Percentiles rank a stretch among this genome's conserved stretches.
Conservation (phyloP, 2,888 invertebrate species). For the Drosophila greeni region DNA sequence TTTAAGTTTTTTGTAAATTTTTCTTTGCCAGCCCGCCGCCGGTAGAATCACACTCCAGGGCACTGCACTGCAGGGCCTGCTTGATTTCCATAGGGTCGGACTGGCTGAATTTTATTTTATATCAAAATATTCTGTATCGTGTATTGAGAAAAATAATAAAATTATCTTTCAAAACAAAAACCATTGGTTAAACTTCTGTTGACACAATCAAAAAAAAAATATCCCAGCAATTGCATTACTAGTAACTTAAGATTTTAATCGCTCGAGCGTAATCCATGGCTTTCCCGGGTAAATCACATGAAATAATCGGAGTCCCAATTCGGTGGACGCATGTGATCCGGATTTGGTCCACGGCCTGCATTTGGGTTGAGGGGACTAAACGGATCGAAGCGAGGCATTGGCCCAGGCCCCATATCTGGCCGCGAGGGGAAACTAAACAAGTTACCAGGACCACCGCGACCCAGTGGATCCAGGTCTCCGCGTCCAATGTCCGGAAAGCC, state of each 20-base stretch:
- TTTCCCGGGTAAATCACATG: constrained; percentile 58
- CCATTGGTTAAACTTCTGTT: not conserved
- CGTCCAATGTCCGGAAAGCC: constrained; percentile 82
- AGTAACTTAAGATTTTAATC: constrained; percentile 26
- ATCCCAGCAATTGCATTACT: not conserved
- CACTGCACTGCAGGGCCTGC: no score
- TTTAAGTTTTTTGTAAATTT: constrained; percentile 52
- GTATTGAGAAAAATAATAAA: constrained; percentile 60
- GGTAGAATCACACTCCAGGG: not conserved
- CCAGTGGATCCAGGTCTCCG: constrained; percentile 88
- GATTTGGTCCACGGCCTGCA: constrained; percentile 79
- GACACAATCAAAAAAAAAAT: not conserved
- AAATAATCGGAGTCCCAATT: constrained; percentile 79
- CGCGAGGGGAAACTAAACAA: constrained; percentile 66
- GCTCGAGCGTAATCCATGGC: not conserved
- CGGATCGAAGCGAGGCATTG: constrained; percentile 84
- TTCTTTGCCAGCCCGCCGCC: constrained; percentile 13
- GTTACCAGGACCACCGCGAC: constrained; percentile 78
- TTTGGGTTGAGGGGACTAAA: constrained; percentile 84
- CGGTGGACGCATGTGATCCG: constrained; percentile 86
- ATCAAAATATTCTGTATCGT: constrained; percentile 49
- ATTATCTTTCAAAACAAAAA: constrained; percentile 39
- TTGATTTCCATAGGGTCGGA: constrained; percentile 3
- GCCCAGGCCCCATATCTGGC: constrained; percentile 37
- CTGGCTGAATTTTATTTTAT: constrained; percentile 60